phyloP scores from a whole-genome alignment of 2,888 invertebrate genomes.

The Halictus quadricinctus region DNA sequence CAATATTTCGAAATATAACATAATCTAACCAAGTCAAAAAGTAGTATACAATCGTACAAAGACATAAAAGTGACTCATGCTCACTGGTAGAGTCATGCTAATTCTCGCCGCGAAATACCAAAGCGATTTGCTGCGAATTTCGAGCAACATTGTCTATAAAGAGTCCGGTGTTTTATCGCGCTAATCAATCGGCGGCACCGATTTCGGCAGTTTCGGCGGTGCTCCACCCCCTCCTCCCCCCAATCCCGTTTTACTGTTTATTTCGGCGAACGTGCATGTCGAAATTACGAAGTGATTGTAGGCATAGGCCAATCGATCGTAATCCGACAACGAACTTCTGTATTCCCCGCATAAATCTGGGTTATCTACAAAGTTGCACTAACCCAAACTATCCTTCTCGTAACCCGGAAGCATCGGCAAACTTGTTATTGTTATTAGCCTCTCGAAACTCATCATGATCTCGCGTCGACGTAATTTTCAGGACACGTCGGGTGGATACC shows the following conservation, averaged over 20 bases:
- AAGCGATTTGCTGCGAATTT: not conserved
- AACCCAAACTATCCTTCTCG: constrained; percentile 59
- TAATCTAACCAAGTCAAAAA: too few relatives aligned
- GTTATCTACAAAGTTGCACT: constrained; percentile 52
- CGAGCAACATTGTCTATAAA: not conserved
- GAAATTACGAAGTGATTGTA: constrained; percentile 31
- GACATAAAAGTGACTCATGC: too few relatives aligned
- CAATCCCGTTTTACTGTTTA: not conserved
- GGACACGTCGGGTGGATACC: constrained; percentile 50
- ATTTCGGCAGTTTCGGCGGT: not conserved
- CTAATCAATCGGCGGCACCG: not conserved
- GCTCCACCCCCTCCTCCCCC: not conserved
- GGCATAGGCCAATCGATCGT: constrained; percentile 43
- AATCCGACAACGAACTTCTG: constrained; percentile 60
- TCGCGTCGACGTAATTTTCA: constrained; percentile 62
- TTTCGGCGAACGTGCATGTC: constrained; percentile 11
- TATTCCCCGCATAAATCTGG: constrained; percentile 60
- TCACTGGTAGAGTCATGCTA: not conserved
- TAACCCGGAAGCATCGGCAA: constrained; percentile 55
- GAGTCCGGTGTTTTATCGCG: not conserved
- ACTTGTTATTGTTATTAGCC: constrained; percentile 75
- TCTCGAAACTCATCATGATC: constrained; percentile 67
- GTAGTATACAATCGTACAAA: too few relatives aligned
- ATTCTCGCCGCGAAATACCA: not conserved
- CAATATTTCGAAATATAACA: too few relatives aligned